Base-by-base conservation (phyloP, 2,888 invertebrate species). In the Pristionchus entomophagus region DNA sequence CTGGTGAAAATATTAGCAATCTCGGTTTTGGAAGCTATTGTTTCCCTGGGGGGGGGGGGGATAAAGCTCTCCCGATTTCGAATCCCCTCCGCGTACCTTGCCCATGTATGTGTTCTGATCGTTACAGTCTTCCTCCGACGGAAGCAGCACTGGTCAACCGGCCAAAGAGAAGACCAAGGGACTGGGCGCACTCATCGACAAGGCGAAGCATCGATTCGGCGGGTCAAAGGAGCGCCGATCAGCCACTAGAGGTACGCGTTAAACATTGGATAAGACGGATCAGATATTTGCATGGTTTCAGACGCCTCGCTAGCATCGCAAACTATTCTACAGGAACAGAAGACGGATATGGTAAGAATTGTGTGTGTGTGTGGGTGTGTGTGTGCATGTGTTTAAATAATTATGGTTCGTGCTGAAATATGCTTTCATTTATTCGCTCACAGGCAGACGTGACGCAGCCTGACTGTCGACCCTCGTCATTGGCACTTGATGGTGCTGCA, bases 131-230 rank as follows among this genome's bases (percentile, higher is more conserved):
- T 80, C 78, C n/a, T 80, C 78, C 6, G 78, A 80, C 32, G 78
- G 51, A 4, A n/a, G 51, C 32, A 51, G 51, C 17, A 51, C 49
- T 19, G 51, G 51, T 19, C 19, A 22, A 1, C 49, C 78, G 6
- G 51, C 29, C 6, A 82, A 82, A 41, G 82, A 82, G 56, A 56
- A 82, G 38, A 82, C 29, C 41, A 49, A 51, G 32, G 82, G 84
- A 49, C 29, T 84, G 45, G 89, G 89, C 22, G 89, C 88, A 14
- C 77, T 91, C 59, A 59, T 91, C 35, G 91, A 90, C 78, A 91
- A 89, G 80, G 90, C 91, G 29, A 91, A 90, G n/a, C 56, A 82
- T 38, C 56, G 59, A 59, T 41, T 82, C 35, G 82, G 82, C 32
- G 82, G 56, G 22, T 82, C 82, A 26, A 56, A 59, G 38, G 82